phyloP scores from a whole-genome alignment of 23 tunicate genomes.

The Corella eumyota region DNA sequence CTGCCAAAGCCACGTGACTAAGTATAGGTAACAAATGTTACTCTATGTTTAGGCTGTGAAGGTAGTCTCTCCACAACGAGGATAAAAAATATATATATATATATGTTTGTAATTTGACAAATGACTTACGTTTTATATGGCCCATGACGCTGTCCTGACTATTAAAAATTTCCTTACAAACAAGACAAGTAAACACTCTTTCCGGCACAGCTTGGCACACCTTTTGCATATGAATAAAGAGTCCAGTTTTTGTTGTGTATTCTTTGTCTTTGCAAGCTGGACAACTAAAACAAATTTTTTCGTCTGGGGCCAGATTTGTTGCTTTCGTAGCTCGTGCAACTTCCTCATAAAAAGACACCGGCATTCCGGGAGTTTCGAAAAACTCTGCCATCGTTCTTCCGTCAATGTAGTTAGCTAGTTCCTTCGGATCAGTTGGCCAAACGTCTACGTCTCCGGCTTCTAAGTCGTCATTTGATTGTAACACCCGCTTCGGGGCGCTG shows the following conservation, averaged over 20 bases:
- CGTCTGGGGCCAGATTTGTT: background rate
- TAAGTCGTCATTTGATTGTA: constrained; percentile 1
- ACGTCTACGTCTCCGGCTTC: constrained; percentile 1
- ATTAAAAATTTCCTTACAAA: constrained; percentile 9
- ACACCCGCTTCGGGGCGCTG: constrained; percentile 18
- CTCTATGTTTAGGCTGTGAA: too few species aligned
- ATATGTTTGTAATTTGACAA: too few species aligned
- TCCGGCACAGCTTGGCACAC: constrained; percentile 19
- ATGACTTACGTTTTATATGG: constrained; percentile 1
- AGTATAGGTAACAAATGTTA: too few species aligned
- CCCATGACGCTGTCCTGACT: background rate
- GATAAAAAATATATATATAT: too few species aligned
- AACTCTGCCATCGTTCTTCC: constrained; percentile 4
- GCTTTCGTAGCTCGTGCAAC: constrained; percentile 4
- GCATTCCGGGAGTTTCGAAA: constrained; percentile 8
- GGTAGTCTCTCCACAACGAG: too few species aligned
- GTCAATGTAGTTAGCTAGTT: constrained; percentile 1
- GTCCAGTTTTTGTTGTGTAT: constrained; percentile 19
- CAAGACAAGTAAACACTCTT: constrained; percentile 8
- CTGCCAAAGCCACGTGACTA: too few species aligned
- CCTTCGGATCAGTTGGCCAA: constrained; percentile 1
- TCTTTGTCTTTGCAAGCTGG: constrained; percentile 14
- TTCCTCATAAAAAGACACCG: constrained; percentile 2
- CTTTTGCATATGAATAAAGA: constrained; percentile 21
- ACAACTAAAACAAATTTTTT: constrained; percentile 12